Percentiles rank a stretch among this genome's conserved stretches.
Conservation (phyloP, 2,797 vertebrate genomes). For the Myotis daubentonii region DNA sequence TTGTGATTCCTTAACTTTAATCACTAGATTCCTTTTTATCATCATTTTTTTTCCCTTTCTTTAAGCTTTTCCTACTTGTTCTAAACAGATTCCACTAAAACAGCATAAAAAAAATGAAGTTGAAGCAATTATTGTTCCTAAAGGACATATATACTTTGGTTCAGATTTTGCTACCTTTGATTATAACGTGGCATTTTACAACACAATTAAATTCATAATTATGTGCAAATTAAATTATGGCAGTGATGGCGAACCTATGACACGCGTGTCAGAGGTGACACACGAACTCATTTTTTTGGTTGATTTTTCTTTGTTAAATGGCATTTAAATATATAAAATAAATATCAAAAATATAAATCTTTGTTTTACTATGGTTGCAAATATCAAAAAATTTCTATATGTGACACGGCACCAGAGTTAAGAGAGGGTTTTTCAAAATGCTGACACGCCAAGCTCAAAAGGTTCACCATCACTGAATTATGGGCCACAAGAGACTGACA, state of each 20-base stretch:
- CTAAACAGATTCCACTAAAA: slow-evolving; percentile 47
- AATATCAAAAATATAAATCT: too few species aligned
- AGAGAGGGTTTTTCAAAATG: too few species aligned
- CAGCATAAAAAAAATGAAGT: background rate
- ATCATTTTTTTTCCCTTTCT: slow-evolving; percentile 24
- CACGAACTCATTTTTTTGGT: too few species aligned
- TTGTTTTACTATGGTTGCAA: too few species aligned
- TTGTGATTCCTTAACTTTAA: slow-evolving; percentile 18
- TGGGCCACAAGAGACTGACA: background rate
- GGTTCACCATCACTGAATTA: background rate
- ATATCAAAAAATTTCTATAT: too few species aligned
- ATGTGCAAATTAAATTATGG: slow-evolving; percentile 5
- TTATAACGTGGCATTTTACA: slow-evolving; percentile 35
- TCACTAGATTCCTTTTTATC: background rate
- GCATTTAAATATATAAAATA: too few species aligned
- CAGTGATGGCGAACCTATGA: too few species aligned
- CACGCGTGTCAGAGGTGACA: too few species aligned
- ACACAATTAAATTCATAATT: slow-evolving; percentile 12
- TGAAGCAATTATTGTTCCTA: background rate
- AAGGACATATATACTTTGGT: background rate
- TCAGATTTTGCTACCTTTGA: slow-evolving; percentile 15
- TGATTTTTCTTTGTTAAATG: too few species aligned
- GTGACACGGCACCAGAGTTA: too few species aligned
- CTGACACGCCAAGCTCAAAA: too few species aligned
- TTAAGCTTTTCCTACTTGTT: slow-evolving; percentile 33